phyloP scores from a whole-genome alignment of 37 sponge, comb jelly and placozoan genomes.

The Cladorhizidae sp. region DNA sequence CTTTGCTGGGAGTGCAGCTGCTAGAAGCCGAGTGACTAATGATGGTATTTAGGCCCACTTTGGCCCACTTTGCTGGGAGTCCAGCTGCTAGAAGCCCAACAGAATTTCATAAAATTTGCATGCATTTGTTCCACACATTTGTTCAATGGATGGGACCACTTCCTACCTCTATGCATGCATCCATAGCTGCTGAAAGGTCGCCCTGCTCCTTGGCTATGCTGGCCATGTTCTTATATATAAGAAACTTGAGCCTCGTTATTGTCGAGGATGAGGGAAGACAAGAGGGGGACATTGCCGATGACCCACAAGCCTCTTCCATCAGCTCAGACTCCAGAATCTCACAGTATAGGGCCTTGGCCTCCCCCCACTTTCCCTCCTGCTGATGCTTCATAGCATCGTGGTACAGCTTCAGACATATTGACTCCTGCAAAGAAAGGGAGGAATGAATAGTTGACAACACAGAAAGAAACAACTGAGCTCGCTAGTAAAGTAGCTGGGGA shows the following conservation, averaged over 20 bases:
- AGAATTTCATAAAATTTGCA: too few species aligned
- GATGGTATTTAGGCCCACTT: too few species aligned
- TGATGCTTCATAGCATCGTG: slow-evolving; percentile 60
- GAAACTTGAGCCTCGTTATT: slow-evolving; percentile 54
- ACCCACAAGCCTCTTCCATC: slow-evolving; percentile 33
- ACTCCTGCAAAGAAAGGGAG: slow-evolving; percentile 39
- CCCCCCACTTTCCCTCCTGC: slow-evolving; percentile 46
- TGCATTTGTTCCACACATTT: too few species aligned
- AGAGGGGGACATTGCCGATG: background rate
- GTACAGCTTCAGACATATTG: slow-evolving; percentile 57
- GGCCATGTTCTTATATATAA: slow-evolving; percentile 64
- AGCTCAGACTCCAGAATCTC: slow-evolving; percentile 64
- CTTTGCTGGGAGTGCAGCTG: too few species aligned
- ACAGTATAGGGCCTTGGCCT: slow-evolving; percentile 50
- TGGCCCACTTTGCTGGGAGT: too few species aligned
- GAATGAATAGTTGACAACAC: background rate
- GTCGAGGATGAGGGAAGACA: background rate
- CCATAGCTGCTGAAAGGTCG: slow-evolving; percentile 57
- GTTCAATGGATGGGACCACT: too few species aligned
- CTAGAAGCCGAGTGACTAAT: too few species aligned
- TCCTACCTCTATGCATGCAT: slow-evolving; percentile 67
- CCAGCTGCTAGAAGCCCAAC: too few species aligned
- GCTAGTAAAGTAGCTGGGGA: background rate
- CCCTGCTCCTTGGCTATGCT: slow-evolving; percentile 55
- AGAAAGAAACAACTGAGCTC: background rate